phyloP scores from a whole-genome alignment of 2,113 vertebrate species.

The Cebus imitator region DNA sequence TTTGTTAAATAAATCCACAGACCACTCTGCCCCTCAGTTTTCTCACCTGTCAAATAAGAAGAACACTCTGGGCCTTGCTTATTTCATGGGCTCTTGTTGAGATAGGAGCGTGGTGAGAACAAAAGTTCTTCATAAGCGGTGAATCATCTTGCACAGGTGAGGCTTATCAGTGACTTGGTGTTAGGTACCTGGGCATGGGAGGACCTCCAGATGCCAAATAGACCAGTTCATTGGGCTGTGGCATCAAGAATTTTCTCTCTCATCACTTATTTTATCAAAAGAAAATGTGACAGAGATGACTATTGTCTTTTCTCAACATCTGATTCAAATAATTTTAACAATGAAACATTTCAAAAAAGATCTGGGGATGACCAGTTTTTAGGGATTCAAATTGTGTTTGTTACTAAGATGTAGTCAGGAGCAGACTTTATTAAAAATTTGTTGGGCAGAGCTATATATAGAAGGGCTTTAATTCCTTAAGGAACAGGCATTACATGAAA shows the following conservation, averaged over 20 bases:
- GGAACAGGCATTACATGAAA: slow-evolving; percentile 61
- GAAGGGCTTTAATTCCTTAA: slow-evolving; percentile 45
- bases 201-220: neutral
- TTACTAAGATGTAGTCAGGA: slow-evolving; percentile 25
- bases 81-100: neutral
- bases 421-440: slow-evolving; percentile 33
- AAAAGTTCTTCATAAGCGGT: neutral
- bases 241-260: neutral
- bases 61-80: neutral
- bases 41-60: neutral
- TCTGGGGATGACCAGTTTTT: neutral
- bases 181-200: neutral
- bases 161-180: neutral
- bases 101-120: neutral
- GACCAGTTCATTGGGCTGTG: neutral
- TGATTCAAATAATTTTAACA: slow-evolving; percentile 49
- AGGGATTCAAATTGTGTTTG: slow-evolving; percentile 9
- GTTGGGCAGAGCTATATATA: slow-evolving; percentile 29
- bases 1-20: neutral
- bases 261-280: slow-evolving; percentile 2
- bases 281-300: neutral
- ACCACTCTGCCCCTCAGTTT: neutral
- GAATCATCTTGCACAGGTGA: neutral
- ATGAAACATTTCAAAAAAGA: slow-evolving; percentile 14
- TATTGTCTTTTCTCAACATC: neutral